A percentile compares a stretch with the other conserved stretches of the same genome.
Evolutionary conservation across 2,888 invertebrate species (phyloP).

Genomic region (Trichopria drosophilae): DNA sequence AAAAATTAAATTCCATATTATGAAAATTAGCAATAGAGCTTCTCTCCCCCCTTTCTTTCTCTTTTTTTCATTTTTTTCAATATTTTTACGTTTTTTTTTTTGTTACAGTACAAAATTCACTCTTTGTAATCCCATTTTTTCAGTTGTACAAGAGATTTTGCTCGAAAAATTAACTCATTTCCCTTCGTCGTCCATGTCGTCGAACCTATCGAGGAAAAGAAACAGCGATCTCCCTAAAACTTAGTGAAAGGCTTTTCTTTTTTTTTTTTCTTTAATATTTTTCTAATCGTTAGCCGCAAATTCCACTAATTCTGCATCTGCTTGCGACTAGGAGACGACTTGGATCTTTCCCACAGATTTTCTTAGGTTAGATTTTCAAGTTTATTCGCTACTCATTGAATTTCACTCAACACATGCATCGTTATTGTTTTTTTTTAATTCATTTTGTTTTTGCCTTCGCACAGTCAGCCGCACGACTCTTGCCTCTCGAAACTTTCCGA

Average conservation of each 20-base stretch:
- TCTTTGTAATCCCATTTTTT: slow-evolving; percentile 5
- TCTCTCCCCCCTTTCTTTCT: slow-evolving; percentile 22
- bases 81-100: slow-evolving; percentile 21
- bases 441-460: slow-evolving; percentile 35
- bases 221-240: slow-evolving; percentile 34
- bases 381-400: slow-evolving; percentile 30
- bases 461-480: slow-evolving; percentile 45
- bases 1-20: slow-evolving; percentile 59
- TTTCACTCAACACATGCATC: slow-evolving; percentile 53
- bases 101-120: slow-evolving; percentile 34
- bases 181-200: too few relatives aligned
- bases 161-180: slow-evolving; percentile 44
- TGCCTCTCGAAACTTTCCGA: slow-evolving; percentile 18
- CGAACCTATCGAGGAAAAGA: too few relatives aligned
- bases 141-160: slow-evolving; percentile 39
- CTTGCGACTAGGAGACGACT: too few relatives aligned
- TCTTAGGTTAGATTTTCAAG: background rate
- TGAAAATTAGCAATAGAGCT: slow-evolving; percentile 55
- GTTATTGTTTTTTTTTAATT: slow-evolving; percentile 41
- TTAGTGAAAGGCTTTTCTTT: slow-evolving; percentile 31
- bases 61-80: slow-evolving; percentile 7
- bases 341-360: background rate
- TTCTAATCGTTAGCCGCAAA: too few relatives aligned
- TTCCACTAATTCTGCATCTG: too few relatives aligned
- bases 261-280: slow-evolving; percentile 14